Conservation (phyloP, 2,888 invertebrate genomes). For the Drosophila paracracens region DNA sequence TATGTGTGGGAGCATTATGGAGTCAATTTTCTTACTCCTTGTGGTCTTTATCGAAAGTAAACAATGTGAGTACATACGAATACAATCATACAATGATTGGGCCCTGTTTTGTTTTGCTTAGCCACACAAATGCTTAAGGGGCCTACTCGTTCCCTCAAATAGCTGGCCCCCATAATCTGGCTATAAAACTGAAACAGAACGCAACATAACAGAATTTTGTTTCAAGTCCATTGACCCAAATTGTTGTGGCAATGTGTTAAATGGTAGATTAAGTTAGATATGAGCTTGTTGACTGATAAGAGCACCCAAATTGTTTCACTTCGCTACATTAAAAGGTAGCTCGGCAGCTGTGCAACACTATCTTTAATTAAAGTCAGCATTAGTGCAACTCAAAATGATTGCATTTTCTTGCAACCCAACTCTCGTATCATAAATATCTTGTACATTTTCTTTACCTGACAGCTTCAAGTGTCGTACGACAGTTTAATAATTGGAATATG, state of each 20-base stretch:
- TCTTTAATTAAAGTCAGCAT: constrained; percentile 44
- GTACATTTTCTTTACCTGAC: constrained; percentile 50
- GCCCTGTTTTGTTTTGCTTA: constrained; percentile 47
- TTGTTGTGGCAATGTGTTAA: constrained; percentile 64
- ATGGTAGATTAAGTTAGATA: constrained; percentile 49
- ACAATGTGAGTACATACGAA: constrained; percentile 36
- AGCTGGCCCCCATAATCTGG: constrained; percentile 41
- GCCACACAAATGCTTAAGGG: constrained; percentile 10
- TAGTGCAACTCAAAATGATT: constrained; percentile 27
- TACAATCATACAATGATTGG: constrained; percentile 59
- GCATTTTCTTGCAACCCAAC: constrained; percentile 16
- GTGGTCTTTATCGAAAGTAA: constrained; percentile 72
- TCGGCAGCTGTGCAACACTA: constrained; percentile 25
- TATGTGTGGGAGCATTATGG: constrained; percentile 49
- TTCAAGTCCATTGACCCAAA: constrained; percentile 75
- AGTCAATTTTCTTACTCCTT: constrained; percentile 64
- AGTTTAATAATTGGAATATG: constrained; percentile 68
- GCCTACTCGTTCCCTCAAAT: constrained; percentile 20
- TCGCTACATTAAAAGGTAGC: constrained; percentile 10
- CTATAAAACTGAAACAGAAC: constrained; percentile 37
- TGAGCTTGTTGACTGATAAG: constrained; percentile 60
- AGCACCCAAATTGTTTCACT: constrained; percentile 41
- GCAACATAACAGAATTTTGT: constrained; percentile 34
- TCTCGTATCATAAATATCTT: constrained; percentile 45
- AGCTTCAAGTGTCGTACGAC: constrained; percentile 67